phyloP scores from a whole-genome alignment of 2,113 vertebrate species.

The Rhabdomys dilectus region DNA sequence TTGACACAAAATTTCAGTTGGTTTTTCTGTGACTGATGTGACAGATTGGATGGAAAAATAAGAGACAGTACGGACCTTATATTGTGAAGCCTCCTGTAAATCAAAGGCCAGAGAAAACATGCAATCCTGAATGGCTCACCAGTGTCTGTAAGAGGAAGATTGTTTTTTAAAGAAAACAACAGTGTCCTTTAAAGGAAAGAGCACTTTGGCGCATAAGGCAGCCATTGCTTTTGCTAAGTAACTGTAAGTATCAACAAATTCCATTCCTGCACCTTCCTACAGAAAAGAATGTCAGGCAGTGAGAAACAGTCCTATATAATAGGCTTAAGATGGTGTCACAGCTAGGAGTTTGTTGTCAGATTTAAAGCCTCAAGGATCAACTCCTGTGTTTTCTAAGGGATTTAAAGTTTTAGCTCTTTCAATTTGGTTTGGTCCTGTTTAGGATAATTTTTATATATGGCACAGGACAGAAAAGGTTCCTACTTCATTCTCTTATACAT shows the following conservation, averaged over 20 bases:
- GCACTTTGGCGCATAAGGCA: background rate
- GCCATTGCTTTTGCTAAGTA: constrained; percentile 10
- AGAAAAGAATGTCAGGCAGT: background rate
- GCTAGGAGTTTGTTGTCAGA: background rate
- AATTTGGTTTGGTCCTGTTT: background rate
- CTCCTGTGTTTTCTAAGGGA: background rate
- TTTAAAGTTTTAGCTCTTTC: constrained; percentile 9
- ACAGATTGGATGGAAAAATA: constrained; percentile 18
- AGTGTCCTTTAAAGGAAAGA: background rate
- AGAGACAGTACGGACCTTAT: background rate
- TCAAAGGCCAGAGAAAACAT: background rate
- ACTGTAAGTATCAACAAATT: background rate
- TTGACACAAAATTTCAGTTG: constrained; percentile 41
- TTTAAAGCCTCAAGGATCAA: background rate
- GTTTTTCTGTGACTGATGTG: constrained; percentile 13
- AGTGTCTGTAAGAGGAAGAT: background rate
- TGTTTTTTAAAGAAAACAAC: too few species aligned
- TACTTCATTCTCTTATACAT: background rate
- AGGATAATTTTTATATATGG: background rate
- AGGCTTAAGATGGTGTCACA: background rate
- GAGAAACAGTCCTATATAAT: constrained; percentile 5
- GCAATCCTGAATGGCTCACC: background rate
- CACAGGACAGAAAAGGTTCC: background rate
- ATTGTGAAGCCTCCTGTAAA: background rate
- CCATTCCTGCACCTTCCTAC: background rate